phyloP scores from a whole-genome alignment of 2,113 vertebrate genomes.

The Lonchura striata region DNA sequence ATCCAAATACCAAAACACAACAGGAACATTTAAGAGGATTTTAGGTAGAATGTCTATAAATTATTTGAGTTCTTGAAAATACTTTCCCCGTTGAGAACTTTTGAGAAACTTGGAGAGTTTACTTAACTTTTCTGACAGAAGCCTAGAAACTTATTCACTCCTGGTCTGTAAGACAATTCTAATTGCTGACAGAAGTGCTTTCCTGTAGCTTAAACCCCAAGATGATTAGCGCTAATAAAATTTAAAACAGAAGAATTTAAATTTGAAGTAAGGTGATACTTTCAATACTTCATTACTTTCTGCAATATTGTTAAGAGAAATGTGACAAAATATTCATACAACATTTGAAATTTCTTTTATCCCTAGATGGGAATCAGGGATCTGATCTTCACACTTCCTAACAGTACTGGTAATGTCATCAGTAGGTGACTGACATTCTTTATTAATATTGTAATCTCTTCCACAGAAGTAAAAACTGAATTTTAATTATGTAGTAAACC shows the following conservation, averaged over 20 bases:
- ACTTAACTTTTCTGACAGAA: background rate
- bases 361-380: background rate
- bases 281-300: background rate
- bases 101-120: background rate
- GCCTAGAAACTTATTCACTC: background rate
- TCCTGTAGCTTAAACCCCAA: background rate
- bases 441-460: background rate
- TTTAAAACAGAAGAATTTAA: background rate
- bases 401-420: background rate
- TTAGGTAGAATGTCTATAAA: background rate
- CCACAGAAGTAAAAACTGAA: background rate
- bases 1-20: background rate
- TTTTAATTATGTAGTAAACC: constrained; percentile 17
- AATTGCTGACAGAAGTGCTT: background rate
- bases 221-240: background rate
- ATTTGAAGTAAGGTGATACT: background rate
- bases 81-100: background rate
- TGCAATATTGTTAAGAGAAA: background rate
- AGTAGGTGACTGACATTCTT: background rate
- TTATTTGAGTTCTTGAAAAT: background rate
- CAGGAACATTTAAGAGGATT: background rate
- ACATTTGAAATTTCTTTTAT: background rate
- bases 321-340: background rate
- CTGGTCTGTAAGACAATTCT: background rate
- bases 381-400: background rate